A percentile compares a stretch with the other conserved stretches of the same genome.
Conservation (phyloP, 1,140 invertebrate species). For the Rhagoletis zephyria region DNA sequence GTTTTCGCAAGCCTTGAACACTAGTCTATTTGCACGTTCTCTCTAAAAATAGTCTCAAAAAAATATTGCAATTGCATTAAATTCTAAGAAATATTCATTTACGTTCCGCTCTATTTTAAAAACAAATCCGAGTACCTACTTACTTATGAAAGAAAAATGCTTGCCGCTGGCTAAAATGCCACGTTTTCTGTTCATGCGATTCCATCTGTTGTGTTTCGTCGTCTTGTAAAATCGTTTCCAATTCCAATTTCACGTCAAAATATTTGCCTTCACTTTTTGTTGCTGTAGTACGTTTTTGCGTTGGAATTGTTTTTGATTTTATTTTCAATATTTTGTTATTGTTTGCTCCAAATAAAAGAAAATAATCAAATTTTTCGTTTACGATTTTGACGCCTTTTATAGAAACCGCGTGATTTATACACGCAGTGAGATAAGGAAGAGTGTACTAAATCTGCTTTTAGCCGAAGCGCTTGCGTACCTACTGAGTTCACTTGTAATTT, state of each 20-base stretch:
- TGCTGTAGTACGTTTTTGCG: background rate
- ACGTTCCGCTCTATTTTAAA: background rate
- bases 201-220: constrained; percentile 38
- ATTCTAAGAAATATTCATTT: background rate
- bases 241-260: background rate
- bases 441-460: background rate
- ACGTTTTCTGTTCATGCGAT: constrained; percentile 1
- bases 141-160: background rate
- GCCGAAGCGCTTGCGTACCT: background rate
- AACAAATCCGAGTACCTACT: background rate
- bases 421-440: background rate
- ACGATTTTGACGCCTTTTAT: background rate
- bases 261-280: background rate
- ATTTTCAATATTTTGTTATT: constrained; percentile 9
- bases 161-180: background rate
- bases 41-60: background rate
- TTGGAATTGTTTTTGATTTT: background rate
- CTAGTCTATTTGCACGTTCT: too few species aligned
- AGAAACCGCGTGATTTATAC: background rate
- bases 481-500: constrained; percentile 30
- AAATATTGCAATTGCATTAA: background rate
- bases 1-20: too few species aligned
- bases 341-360: background rate
- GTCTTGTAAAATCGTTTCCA: constrained; percentile 27
- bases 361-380: background rate